phyloP scores from a whole-genome alignment of 2,113 vertebrate genomes.

The Macrotis lagotis region DNA sequence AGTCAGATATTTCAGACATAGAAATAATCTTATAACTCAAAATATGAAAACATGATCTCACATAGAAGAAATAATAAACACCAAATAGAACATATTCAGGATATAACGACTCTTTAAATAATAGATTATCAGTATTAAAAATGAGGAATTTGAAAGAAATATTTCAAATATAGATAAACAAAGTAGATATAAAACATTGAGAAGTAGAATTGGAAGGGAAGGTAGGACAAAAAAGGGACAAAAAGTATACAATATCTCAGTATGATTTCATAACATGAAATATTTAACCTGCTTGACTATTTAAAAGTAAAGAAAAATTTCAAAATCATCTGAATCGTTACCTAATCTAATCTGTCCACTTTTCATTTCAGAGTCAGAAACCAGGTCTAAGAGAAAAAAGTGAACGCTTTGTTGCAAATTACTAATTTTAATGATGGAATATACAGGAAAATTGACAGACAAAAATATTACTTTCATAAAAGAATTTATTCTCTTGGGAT shows the following conservation, averaged over 20 bases:
- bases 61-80: neutral
- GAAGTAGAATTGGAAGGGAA: neutral
- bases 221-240: accelerated
- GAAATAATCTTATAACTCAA: neutral
- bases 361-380: neutral
- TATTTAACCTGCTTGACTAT: no score
- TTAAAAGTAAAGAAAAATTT: no score
- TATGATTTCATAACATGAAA: neutral
- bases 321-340: neutral
- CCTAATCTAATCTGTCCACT: neutral
- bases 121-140: neutral
- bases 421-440: no score
- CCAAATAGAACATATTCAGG: neutral
- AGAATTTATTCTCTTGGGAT: neutral
- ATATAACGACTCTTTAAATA: no score
- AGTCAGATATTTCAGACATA: neutral
- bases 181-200: no score
- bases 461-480: neutral
- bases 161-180: neutral
- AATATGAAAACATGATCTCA: neutral
- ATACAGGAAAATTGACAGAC: neutral
- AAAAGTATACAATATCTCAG: neutral
- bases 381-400: neutral
- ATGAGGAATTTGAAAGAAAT: neutral
- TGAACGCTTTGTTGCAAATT: neutral